A percentile compares a stretch with the other conserved stretches of the same genome.
These are phyloP conservation scores for Hylia prasina DNA, from an alignment of 2,113 vertebrate species.

Conservation along the genomic window DNA sequence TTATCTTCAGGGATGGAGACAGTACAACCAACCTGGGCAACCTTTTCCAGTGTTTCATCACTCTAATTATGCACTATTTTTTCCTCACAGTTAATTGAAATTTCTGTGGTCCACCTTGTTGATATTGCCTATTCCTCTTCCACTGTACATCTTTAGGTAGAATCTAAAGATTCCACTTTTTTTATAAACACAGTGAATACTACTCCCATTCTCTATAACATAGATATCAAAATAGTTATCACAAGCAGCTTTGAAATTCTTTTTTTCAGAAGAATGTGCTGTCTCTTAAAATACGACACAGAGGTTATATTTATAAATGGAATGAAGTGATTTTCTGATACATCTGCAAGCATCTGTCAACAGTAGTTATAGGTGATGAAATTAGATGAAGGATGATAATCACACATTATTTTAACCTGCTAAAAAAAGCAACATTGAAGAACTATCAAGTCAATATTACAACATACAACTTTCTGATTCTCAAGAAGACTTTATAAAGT, in stretches of 20 bases:
- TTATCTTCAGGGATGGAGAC: not conserved
- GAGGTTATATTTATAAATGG: not conserved
- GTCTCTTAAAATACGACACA: not conserved
- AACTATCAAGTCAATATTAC: not conserved
- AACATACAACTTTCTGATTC: not conserved
- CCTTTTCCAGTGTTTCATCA: not conserved
- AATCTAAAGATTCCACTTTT: not conserved
- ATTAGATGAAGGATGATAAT: not conserved
- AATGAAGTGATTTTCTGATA: not conserved
- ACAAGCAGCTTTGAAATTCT: not conserved
- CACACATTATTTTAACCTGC: not conserved
- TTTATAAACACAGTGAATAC: not conserved
- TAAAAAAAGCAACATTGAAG: not conserved
- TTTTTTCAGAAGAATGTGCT: not conserved
- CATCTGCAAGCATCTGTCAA: not conserved
- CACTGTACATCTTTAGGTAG: not conserved
- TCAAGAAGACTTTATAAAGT: not conserved
- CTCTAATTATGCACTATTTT: not conserved
- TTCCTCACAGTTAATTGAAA: not conserved
- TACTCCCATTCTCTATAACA: not conserved
- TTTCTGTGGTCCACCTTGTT: not conserved
- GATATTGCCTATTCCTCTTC: not conserved
- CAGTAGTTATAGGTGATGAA: not conserved
- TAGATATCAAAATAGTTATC: not conserved
- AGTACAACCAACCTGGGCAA: not conserved